A percentile compares a stretch with the other conserved stretches of the same genome.
Conservation (phyloP, 2,113 vertebrate species). For the Dendrocopos noguchii region DNA sequence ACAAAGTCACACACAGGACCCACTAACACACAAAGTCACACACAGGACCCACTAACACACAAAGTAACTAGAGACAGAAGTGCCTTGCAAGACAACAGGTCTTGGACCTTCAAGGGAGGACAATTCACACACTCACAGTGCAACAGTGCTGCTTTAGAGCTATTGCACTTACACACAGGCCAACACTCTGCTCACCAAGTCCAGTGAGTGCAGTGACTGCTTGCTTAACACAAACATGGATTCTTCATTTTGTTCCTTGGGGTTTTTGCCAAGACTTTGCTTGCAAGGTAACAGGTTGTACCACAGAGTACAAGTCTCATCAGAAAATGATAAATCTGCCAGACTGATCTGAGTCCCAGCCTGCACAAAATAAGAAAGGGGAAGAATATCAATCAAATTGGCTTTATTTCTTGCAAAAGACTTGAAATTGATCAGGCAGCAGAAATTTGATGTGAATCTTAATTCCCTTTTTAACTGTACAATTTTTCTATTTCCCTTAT, state of each 20-base stretch:
- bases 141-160: background rate
- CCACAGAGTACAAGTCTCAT: constrained; percentile 76
- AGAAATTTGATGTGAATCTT: background rate
- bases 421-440: background rate
- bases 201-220: constrained; percentile 45
- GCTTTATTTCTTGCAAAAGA: background rate
- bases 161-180: background rate
- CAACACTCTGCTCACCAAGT: constrained; percentile 75
- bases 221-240: constrained; percentile 39
- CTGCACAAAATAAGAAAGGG: constrained; percentile 50
- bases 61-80: background rate
- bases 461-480: background rate
- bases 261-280: constrained; percentile 54
- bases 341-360: constrained; percentile 82
- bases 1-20: too few species aligned
- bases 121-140: background rate
- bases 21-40: background rate
- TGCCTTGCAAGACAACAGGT: background rate
- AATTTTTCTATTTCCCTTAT: background rate
- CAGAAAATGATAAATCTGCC: constrained; percentile 74
- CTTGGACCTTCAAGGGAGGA: background rate
- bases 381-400: background rate
- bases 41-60: background rate
- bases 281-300: constrained; percentile 81
- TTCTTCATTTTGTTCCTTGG: constrained; percentile 58